These are phyloP conservation scores for Brachyistius frenatus DNA, from an alignment of 2,113 vertebrate genomes.

Conservation along the genomic window DNA sequence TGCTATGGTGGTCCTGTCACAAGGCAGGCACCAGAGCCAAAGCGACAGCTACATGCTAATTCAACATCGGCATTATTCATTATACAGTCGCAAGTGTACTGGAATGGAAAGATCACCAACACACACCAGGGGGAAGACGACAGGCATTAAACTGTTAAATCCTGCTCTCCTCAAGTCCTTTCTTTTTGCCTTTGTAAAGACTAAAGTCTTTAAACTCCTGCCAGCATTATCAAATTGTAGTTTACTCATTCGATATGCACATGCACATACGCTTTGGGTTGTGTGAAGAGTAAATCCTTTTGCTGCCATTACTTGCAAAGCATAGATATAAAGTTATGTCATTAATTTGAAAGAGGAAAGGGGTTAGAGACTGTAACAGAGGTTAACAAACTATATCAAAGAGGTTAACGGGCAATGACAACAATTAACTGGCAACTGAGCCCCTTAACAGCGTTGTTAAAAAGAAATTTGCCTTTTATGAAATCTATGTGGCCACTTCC, in stretches of 20 bases:
- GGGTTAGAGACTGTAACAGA: not conserved
- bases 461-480: constrained; percentile 42
- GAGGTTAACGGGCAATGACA: constrained; percentile 56
- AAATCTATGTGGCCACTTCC: constrained; percentile 63
- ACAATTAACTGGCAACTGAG: constrained; percentile 42
- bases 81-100: constrained; percentile 83
- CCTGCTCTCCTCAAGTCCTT: constrained; percentile 65
- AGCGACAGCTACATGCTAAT: constrained; percentile 89
- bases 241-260: constrained; percentile 39
- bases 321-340: constrained; percentile 7
- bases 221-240: constrained; percentile 51
- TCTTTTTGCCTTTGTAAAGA: constrained; percentile 55
- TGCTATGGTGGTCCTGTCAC: constrained; percentile 85
- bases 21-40: constrained; percentile 77
- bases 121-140: constrained; percentile 76
- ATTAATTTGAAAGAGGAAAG: constrained; percentile 42
- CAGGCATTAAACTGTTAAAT: constrained; percentile 81
- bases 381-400: constrained; percentile 43
- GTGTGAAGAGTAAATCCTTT: constrained; percentile 37
- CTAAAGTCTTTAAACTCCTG: constrained; percentile 56
- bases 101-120: constrained; percentile 82
- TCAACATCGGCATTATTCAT: constrained; percentile 86
- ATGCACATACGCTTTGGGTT: constrained; percentile 28
- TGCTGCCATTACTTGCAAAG: constrained; percentile 23
- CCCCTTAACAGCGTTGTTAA: constrained; percentile 33